Evolutionary conservation across 2,888 invertebrate genomes (phyloP).

Genomic region (Lepidocyrtinus sp.): DNA sequence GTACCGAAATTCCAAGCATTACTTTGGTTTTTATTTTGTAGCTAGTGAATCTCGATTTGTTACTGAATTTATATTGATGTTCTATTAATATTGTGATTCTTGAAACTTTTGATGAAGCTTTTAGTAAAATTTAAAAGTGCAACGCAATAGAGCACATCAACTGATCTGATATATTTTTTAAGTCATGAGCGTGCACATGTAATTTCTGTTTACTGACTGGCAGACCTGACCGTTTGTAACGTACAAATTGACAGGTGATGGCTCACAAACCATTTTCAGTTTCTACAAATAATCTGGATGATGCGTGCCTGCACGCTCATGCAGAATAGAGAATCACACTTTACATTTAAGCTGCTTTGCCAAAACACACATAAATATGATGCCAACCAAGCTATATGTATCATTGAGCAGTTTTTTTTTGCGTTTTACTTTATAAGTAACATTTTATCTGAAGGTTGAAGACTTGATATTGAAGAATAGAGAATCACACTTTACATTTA

Average conservation of each 20-base stretch:
- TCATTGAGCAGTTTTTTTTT: constrained; percentile 20
- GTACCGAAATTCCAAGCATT: too few relatives aligned
- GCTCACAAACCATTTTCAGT: constrained; percentile 28
- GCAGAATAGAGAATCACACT: constrained; percentile 41
- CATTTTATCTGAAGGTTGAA: neutral
- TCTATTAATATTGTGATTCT: neutral
- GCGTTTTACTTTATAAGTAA: constrained; percentile 17
- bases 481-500: constrained; percentile 34
- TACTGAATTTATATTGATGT: too few relatives aligned
- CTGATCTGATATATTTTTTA: neutral
- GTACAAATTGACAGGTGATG: constrained; percentile 48
- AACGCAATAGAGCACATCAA: neutral
- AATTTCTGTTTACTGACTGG: neutral
- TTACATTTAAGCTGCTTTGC: constrained; percentile 16
- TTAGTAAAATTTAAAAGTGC: neutral
- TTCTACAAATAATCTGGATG: too few relatives aligned
- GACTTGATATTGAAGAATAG: constrained; percentile 23
- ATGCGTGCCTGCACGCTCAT: neutral
- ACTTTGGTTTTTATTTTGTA: too few relatives aligned
- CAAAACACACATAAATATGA: too few relatives aligned
- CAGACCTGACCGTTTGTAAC: constrained; percentile 26
- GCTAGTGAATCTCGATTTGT: too few relatives aligned
- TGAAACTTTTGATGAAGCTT: constrained; percentile 12
- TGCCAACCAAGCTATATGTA: too few relatives aligned
- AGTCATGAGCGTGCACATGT: neutral